phyloP scores from a whole-genome alignment of 2,113 vertebrate genomes.

The Myodes glareolus region DNA sequence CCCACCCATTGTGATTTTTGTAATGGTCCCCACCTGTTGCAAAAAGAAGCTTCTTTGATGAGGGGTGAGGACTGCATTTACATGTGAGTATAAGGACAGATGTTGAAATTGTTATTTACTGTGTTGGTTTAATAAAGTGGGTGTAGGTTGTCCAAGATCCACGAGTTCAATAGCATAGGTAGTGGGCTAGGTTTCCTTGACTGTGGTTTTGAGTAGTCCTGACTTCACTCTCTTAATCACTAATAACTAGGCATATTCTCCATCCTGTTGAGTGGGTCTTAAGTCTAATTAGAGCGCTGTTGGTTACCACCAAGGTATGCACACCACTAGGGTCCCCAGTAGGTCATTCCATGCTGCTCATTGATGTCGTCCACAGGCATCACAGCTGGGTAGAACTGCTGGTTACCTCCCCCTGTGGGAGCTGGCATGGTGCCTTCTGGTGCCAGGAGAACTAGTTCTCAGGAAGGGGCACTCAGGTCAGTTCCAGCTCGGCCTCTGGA shows the following conservation, averaged over 20 bases:
- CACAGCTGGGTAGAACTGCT: background rate
- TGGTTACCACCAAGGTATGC: background rate
- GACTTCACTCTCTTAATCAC: too few species aligned
- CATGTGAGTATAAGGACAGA: background rate
- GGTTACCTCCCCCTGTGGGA: background rate
- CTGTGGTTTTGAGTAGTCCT: too few species aligned
- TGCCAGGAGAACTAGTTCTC: background rate
- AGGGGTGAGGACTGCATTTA: too few species aligned
- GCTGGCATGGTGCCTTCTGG: background rate
- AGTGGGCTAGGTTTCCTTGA: background rate
- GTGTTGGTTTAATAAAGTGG: background rate
- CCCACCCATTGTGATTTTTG: background rate
- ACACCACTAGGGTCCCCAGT: accelerated
- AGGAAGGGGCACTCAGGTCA: background rate
- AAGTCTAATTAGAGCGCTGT: background rate
- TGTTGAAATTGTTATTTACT: background rate
- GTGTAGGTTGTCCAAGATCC: background rate
- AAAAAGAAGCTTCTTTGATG: too few species aligned
- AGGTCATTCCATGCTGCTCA: background rate
- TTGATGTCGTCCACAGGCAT: background rate
- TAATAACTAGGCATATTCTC: background rate
- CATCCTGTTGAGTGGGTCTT: background rate
- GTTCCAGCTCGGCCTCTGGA: background rate
- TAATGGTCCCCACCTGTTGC: background rate
- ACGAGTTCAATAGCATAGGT: background rate